These are phyloP conservation scores for Peucedramus taeniatus DNA, from an alignment of 2,113 vertebrate genomes.

Conservation along the genomic window DNA sequence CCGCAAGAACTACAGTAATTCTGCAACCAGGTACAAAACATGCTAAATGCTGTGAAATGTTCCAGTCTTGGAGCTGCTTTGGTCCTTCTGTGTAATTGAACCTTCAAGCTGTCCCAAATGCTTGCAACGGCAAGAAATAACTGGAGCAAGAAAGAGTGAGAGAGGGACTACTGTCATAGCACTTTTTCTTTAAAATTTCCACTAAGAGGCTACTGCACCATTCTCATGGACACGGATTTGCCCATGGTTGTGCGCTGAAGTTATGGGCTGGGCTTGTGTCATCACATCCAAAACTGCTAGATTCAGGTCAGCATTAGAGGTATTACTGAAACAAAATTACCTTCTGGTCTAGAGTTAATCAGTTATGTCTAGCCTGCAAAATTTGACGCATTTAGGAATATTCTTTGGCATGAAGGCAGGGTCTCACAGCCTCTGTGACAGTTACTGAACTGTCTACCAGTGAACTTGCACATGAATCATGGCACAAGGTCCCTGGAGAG, in stretches of 20 bases:
- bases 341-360: background rate
- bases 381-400: background rate
- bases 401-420: background rate
- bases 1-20: background rate
- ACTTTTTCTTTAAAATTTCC: background rate
- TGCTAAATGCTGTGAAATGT: background rate
- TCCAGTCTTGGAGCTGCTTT: background rate
- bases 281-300: background rate
- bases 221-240: background rate
- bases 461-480: background rate
- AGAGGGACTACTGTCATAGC: background rate
- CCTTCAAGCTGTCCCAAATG: background rate
- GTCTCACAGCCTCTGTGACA: background rate
- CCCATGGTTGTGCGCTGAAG: background rate
- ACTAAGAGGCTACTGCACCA: rapidly evolving
- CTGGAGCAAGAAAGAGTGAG: background rate
- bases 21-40: background rate
- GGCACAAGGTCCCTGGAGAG: background rate
- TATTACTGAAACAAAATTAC: background rate
- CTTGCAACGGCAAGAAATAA: background rate
- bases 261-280: background rate
- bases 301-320: background rate
- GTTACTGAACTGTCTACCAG: background rate
- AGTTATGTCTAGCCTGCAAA: background rate
- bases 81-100: background rate